phyloP scores from a whole-genome alignment of 1,140 invertebrate species.

The Sarcophaga bullata region DNA sequence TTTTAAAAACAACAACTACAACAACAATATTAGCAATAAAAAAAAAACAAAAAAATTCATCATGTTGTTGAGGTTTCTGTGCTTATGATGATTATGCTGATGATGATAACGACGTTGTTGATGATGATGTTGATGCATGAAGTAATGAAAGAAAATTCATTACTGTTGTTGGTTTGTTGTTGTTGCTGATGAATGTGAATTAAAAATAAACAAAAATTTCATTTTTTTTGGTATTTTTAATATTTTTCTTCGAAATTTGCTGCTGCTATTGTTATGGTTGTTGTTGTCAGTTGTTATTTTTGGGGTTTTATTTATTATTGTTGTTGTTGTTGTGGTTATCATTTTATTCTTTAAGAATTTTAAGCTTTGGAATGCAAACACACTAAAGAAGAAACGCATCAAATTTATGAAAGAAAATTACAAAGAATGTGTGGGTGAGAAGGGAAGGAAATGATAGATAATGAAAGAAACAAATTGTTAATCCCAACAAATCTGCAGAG shows the following conservation, averaged over 20 bases:
- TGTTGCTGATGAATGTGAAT: background rate
- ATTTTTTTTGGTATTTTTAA: background rate
- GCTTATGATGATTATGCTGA: no score
- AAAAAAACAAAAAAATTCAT: no score
- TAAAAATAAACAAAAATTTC: background rate
- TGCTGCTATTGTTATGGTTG: no score
- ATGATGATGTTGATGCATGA: no score
- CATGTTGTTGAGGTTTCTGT: no score
- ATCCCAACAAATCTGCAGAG: background rate
- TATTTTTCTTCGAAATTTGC: background rate
- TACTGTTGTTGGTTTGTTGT: background rate
- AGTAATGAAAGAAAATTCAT: background rate
- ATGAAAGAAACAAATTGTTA: no score
- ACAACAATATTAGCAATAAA: no score
- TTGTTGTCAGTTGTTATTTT: no score
- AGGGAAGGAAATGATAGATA: background rate
- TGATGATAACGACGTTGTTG: no score
- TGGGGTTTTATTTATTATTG: no score
- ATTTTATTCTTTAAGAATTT: background rate
- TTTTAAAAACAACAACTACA: no score
- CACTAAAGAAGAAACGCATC: background rate
- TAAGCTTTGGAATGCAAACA: slow-evolving; percentile 11
- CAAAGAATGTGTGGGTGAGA: background rate
- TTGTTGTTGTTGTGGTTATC: no score
- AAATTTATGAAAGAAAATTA: background rate